A percentile compares a stretch with the other conserved stretches of the same genome.
phyloP scores from a whole-genome alignment of 2,888 invertebrate species.

The Petrolisthes manimaculis region DNA sequence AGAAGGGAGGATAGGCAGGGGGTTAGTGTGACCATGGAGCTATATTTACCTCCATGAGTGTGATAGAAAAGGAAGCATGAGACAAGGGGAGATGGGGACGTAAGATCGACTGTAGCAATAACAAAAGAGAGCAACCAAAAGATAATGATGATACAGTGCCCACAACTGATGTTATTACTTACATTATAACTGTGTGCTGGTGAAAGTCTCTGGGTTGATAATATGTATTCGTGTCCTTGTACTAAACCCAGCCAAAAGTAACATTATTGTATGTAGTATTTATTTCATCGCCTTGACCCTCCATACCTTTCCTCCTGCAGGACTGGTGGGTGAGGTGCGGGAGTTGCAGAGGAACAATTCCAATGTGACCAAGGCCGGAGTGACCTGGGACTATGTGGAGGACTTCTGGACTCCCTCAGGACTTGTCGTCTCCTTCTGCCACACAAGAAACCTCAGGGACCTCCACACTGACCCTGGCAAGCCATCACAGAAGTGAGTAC shows the following conservation, averaged over 20 bases:
- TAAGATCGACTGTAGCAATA: too few species aligned
- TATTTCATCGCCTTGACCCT: neutral
- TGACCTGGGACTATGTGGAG: constrained; percentile 37
- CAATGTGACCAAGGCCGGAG: constrained; percentile 26
- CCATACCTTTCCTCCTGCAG: constrained; percentile 14
- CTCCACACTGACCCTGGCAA: constrained; percentile 15
- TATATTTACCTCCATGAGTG: too few species aligned
- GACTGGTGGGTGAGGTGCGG: constrained; percentile 38
- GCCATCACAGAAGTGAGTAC: constrained; percentile 25
- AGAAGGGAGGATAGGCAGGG: neutral
- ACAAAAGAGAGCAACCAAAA: too few species aligned
- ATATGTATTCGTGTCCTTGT: too few species aligned
- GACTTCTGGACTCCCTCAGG: constrained; percentile 43
- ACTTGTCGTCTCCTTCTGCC: constrained; percentile 32
- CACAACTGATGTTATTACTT: too few species aligned
- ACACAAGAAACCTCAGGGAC: constrained; percentile 27
- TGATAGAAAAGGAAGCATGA: neutral
- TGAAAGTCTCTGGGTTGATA: too few species aligned
- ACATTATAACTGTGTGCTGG: too few species aligned
- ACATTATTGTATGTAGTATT: neutral
- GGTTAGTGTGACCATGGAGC: neutral
- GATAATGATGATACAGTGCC: too few species aligned
- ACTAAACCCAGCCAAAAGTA: neutral
- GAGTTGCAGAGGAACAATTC: constrained; percentile 20
- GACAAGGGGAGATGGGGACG: too few species aligned